Evolutionary conservation across 2,888 invertebrate species (phyloP).

Genomic region (Eupithecia insigniata): DNA sequence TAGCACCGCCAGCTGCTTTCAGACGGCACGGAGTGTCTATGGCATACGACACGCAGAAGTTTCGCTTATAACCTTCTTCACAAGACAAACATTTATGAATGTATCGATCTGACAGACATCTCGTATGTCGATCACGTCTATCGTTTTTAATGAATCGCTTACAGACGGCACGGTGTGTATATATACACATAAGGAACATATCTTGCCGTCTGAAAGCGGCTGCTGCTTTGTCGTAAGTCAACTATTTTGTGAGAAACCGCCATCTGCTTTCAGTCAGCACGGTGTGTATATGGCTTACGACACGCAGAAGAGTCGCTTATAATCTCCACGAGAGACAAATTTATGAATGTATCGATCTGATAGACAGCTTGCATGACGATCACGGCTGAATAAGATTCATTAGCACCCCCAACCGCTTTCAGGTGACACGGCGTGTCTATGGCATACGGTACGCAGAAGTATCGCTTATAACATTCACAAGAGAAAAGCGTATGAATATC

Average conservation of each 20-base stretch:
- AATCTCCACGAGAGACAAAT: not conserved
- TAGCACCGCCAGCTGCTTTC: not conserved
- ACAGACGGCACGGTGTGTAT: no score
- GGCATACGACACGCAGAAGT: not conserved
- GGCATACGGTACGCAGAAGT: not conserved
- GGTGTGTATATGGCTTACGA: not conserved
- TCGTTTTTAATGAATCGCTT: no score
- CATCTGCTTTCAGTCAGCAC: not conserved
- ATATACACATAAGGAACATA: no score
- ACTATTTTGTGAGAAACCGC: constrained; percentile 8
- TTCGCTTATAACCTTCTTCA: no score
- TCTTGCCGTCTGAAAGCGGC: no score
- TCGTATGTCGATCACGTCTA: not conserved
- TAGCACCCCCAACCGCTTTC: not conserved
- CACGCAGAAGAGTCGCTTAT: not conserved
- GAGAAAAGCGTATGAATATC: not conserved
- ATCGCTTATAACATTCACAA: not conserved
- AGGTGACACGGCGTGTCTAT: not conserved
- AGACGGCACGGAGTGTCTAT: not conserved
- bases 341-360: not conserved
- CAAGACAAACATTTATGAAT: not conserved
- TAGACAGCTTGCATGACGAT: not conserved
- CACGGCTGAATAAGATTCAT: constrained; percentile 16
- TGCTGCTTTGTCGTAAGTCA: no score
- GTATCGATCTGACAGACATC: not conserved